Evolutionary conservation across 2,113 vertebrate genomes (phyloP), one percentile per base, ranked within the genome.

Genomic region (Hyperopisus bebe): DNA sequence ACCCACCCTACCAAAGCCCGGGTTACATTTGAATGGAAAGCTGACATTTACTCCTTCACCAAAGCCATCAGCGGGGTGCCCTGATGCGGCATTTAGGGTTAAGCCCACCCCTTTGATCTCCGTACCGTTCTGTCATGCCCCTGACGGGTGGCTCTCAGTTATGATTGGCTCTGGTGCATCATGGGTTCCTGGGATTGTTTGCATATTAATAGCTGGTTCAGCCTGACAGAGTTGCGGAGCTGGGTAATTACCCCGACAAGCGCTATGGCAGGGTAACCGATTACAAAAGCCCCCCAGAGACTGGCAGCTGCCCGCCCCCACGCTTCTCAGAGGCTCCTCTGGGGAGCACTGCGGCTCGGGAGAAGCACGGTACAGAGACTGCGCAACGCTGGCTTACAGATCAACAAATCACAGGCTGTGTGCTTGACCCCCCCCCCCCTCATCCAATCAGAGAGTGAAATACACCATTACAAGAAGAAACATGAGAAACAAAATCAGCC

Each of bases 221-320:
- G 94, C 92, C 94, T 96, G 94, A 96, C 96, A 96, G 95, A 93
- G 95, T 95, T 96, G 96, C 94, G 95, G 96, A 96, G 94, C 95
- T 95, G 95, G 94, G 96, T 96, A 96, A 97, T 96, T 97, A 97
- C 96, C 96, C 95, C 96, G 95, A 96, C 97, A 96, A 97, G 96
- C 96, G 96, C 96, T 96, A 96, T 95, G 96, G 96, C 96, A 96
- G 95, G 96, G 96, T 97, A 97, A 97, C 96, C 96, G 96, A 97
- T 96, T 97, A 97, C 94, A 96, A 96, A 96, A 96, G 97, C 96
- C 96, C 95, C 95, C 93, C 94, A 92, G 94, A 93, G 92, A 95
- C 95, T 92, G 96, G 95, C 15, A 17, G 74, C 31, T 42, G 35
- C 31, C 27, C 70, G 35, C 17, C 35, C 74, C 35, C 31, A 15